Evolutionary conservation across 2,888 invertebrate species (phyloP), one percentile per base, ranked within the genome.

Genomic region (Mimachlamys varia): DNA sequence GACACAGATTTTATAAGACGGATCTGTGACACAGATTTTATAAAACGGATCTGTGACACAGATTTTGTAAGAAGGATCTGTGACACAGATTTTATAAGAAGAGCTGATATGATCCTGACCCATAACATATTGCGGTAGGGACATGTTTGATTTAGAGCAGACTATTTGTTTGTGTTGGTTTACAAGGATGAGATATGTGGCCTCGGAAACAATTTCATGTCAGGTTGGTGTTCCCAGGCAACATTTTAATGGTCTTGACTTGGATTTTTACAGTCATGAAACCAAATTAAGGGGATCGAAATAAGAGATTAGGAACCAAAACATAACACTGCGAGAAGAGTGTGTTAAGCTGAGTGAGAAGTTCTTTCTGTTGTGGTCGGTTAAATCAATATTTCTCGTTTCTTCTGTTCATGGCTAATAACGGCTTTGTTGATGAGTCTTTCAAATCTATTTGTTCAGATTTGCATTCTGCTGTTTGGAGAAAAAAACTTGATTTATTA

Each of bases 201-300:
- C 76, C 76, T 76, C 13, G 33, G 76, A 76, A 76, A 76, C 76
- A 76, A 76, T 76, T 33, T 7, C 76, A 76, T 76, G 76, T 76
- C 76, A 27, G 7, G 33, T 76, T 76, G 22, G 27, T 76, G 76
- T 33, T 27, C 76, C 76, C 33, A 22, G 76, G 76, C 33, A 27
- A 27, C 17, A 76, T 27, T 27, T n/a, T 76, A 33, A 76, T 76
- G 76, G 76, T 76, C 17, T 33, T 27, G 33, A 76, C 76, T 22
- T 76, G 33, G 76, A 76, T 22, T 76, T 76, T 76, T 76, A 76
- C 76, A 12, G 33, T 15, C 76, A 76, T 27, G 76, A 76, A 76
- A 76, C 76, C 33, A 76, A 76, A 76, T 76, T 76, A 76, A 33
- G 33, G 76, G 27, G 76, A 76, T 76, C 33, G 76, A 76, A 76